Conservation (phyloP, 2,888 invertebrate species). For the Celastrina argiolus region DNA sequence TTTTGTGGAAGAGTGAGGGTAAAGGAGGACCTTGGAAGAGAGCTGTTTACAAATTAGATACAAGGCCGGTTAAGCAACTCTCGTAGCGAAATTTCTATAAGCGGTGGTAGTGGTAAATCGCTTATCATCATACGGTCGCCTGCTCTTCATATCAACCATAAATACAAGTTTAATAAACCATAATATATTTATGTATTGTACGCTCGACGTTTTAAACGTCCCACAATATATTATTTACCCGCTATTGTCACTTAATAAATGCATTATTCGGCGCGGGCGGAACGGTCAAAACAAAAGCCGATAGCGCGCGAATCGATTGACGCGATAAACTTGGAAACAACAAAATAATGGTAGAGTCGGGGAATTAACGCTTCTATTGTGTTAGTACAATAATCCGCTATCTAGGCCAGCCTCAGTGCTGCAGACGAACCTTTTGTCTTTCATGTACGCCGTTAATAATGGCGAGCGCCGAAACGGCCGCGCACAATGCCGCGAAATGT, state of each 20-base stretch:
- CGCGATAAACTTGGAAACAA: constrained; percentile 74
- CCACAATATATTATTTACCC: constrained; percentile 1
- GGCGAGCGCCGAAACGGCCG: constrained; percentile 77
- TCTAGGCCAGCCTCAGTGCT: constrained; percentile 78
- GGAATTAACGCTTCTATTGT: constrained; percentile 77
- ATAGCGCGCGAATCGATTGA: constrained; percentile 64
- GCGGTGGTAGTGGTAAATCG: too few relatives aligned
- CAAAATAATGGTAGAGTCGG: constrained; percentile 75
- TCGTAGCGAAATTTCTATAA: too few relatives aligned
- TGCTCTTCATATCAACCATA: not conserved
- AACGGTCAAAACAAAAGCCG: constrained; percentile 45
- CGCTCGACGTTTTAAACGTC: not conserved
- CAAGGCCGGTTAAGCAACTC: too few relatives aligned
- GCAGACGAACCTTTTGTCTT: constrained; percentile 79
- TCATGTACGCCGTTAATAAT: constrained; percentile 79
- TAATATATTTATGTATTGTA: not conserved
- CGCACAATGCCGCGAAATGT: constrained; percentile 78
- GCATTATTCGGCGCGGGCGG: constrained; percentile 36
- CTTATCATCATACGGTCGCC: too few relatives aligned
- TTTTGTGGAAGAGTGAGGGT: too few relatives aligned
- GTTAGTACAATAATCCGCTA: constrained; percentile 78
- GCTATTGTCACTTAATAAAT: constrained; percentile 14
- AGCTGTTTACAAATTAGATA: too few relatives aligned
- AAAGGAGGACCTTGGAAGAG: too few relatives aligned
- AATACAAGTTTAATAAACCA: constrained; percentile 6